Conservation (phyloP, 1,140 invertebrate genomes). For the Diabrotica virgifera region DNA sequence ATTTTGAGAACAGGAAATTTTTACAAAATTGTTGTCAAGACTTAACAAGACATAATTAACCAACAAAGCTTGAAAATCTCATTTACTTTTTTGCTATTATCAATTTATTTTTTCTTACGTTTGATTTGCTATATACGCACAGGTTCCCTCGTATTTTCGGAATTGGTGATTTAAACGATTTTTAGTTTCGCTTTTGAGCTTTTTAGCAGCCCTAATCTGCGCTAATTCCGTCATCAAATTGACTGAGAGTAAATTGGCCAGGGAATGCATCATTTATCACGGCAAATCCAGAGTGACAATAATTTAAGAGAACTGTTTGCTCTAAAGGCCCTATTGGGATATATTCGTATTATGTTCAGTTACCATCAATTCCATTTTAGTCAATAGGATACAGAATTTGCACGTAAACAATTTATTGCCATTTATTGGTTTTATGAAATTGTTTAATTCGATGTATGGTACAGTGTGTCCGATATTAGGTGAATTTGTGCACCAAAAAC, state of each 20-base stretch:
- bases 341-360: slow-evolving; percentile 1
- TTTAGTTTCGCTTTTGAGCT: neutral
- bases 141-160: no score
- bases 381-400: neutral
- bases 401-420: neutral
- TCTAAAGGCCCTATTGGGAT: neutral
- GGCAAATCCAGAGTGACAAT: neutral
- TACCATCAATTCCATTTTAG: slow-evolving; percentile 2
- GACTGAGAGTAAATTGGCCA: slow-evolving; percentile 1
- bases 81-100: no score
- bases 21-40: no score
- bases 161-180: no score
- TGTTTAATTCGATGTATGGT: neutral
- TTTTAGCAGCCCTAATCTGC: neutral
- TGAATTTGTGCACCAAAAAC: no score
- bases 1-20: no score
- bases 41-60: no score
- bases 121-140: no score
- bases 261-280: neutral
- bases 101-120: no score
- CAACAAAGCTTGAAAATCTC: no score
- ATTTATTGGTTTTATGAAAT: neutral
- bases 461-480: no score
- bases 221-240: neutral
- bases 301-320: slow-evolving; percentile 1